phyloP scores from a whole-genome alignment of 1,140 invertebrate species.

The Marisa cornuarietis region DNA sequence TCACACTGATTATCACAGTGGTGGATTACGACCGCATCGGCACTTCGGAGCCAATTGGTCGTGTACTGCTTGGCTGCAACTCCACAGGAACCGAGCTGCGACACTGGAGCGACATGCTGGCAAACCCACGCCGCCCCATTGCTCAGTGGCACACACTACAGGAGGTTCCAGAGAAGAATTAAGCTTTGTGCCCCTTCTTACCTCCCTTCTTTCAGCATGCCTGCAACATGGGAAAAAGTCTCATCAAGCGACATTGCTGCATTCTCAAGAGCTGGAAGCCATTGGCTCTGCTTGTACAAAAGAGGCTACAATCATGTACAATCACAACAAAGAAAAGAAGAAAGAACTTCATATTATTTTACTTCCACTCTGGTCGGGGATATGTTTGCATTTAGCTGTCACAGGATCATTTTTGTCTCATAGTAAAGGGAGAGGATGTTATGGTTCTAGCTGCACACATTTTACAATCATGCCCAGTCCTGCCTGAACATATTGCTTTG shows the following conservation, averaged over 20 bases:
- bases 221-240: not conserved
- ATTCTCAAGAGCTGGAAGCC: not conserved
- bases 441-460: too few relatives aligned
- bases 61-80: conserved; percentile 96
- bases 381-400: too few relatives aligned
- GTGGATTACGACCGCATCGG: conserved; percentile 99
- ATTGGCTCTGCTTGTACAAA: not conserved
- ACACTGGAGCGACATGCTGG: conserved; percentile 97
- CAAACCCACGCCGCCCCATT: conserved; percentile 96
- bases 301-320: not conserved
- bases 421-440: too few relatives aligned
- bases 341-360: not conserved
- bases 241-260: not conserved
- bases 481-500: too few relatives aligned
- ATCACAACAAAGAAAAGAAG: not conserved
- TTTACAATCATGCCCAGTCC: too few relatives aligned
- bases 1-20: conserved; percentile 96
- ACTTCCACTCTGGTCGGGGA: not conserved
- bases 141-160: conserved; percentile 98
- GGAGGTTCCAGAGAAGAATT: conserved; percentile 66
- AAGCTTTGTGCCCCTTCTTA: conserved; percentile 21
- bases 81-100: conserved; percentile 93
- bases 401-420: too few relatives aligned
- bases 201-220: too few relatives aligned
- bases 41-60: conserved; percentile 98